Percentiles rank a stretch among this genome's conserved stretches.
Evolutionary conservation across 1,140 invertebrate species (phyloP).

Genomic region (Macrobrachium nipponense): DNA sequence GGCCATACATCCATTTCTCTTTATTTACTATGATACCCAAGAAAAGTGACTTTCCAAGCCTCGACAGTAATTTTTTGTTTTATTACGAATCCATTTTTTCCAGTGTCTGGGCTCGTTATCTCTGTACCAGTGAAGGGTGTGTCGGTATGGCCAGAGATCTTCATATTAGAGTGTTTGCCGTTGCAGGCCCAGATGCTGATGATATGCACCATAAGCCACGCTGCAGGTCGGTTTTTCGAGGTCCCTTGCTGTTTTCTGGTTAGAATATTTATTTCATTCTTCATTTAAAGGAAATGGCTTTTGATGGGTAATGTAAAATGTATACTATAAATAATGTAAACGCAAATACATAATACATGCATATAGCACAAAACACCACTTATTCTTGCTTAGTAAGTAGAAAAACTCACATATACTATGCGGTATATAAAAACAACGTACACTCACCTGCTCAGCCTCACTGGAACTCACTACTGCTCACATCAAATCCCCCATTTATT

Average conservation of each 20-base stretch:
- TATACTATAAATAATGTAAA: too few species aligned
- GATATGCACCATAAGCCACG: constrained; percentile 26
- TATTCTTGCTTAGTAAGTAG: too few species aligned
- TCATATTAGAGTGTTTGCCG: constrained; percentile 45
- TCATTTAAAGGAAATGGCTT: neutral
- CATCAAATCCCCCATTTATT: neutral
- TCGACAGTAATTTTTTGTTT: too few species aligned
- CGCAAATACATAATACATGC: too few species aligned
- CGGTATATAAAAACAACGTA: too few species aligned
- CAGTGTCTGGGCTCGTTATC: constrained; percentile 57
- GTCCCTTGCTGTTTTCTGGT: neutral
- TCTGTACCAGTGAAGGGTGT: constrained; percentile 44
- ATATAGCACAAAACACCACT: too few species aligned
- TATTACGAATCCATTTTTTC: neutral
- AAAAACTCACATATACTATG: too few species aligned
- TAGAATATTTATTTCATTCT: neutral
- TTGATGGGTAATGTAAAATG: too few species aligned
- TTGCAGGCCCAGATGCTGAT: constrained; percentile 27
- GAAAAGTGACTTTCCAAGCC: too few species aligned
- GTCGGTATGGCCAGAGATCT: constrained; percentile 47
- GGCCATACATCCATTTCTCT: too few species aligned
- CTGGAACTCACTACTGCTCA: neutral
- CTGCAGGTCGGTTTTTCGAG: constrained; percentile 43
- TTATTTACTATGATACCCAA: too few species aligned
- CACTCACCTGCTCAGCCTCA: too few species aligned